phyloP scores from a whole-genome alignment of 2,797 vertebrate genomes.

The Ammospiza maritima region DNA sequence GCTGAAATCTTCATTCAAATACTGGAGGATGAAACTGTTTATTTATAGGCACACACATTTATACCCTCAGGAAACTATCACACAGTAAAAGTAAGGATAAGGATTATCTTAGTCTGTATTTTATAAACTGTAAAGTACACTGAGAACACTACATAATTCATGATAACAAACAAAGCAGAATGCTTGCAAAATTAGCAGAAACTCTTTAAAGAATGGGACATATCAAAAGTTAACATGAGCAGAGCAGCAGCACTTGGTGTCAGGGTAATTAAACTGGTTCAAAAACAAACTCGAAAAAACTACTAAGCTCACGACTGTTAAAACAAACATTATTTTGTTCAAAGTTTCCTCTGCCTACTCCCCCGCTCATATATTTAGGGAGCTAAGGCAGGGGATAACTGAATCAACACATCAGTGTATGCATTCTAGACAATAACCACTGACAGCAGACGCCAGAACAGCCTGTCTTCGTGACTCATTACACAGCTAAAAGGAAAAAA shows the following conservation, averaged over 20 bases:
- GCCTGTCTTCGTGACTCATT: slow-evolving; percentile 24
- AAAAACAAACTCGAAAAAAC: background rate
- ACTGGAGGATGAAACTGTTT: background rate
- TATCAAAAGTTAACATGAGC: background rate
- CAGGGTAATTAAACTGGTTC: background rate
- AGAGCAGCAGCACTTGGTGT: accelerated
- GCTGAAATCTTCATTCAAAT: background rate
- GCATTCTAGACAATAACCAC: slow-evolving; percentile 44
- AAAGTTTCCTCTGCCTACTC: slow-evolving; percentile 24
- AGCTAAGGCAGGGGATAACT: slow-evolving; percentile 21
- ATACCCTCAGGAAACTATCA: background rate
- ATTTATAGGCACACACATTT: background rate
- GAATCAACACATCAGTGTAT: slow-evolving; percentile 7
- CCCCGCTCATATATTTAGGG: background rate
- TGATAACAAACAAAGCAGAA: background rate
- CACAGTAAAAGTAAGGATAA: background rate
- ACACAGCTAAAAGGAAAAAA: slow-evolving; percentile 11
- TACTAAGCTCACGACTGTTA: background rate
- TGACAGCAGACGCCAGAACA: background rate
- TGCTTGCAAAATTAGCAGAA: background rate
- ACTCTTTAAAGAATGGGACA: background rate
- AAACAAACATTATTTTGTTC: slow-evolving; percentile 37
- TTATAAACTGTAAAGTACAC: slow-evolving; percentile 20
- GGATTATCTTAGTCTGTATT: background rate
- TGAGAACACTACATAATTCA: background rate